Conservation (phyloP, 2,797 vertebrate genomes). For the Acanthornis magna region DNA sequence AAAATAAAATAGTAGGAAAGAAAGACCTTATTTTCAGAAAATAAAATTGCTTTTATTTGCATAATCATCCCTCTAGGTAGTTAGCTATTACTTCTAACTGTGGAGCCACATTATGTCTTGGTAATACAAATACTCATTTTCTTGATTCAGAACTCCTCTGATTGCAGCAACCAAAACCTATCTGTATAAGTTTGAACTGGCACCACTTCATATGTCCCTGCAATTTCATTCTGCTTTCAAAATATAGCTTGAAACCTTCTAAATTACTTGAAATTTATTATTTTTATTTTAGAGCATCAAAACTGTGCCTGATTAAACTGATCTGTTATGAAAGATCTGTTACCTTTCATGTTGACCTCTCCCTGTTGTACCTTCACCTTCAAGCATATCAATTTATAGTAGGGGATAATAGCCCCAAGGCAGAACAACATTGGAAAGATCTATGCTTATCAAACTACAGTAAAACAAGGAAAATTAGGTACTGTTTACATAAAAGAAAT, state of each 20-base stretch:
- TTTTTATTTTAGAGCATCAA: neutral
- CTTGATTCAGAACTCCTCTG: conserved; percentile 25
- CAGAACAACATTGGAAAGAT: neutral
- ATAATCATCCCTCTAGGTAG: conserved; percentile 27
- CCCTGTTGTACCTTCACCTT: neutral
- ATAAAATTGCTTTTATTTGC: conserved; percentile 28
- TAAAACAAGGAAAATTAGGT: neutral
- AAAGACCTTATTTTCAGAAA: conserved; percentile 9
- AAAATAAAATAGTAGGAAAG: neutral
- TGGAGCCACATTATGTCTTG: neutral
- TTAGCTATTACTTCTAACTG: conserved; percentile 33
- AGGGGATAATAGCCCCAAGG: neutral
- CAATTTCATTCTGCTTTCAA: neutral
- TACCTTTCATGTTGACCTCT: neutral
- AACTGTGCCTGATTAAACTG: neutral
- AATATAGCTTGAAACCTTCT: neutral
- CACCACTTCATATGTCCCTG: neutral
- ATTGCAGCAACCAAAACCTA: neutral
- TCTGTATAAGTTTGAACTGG: neutral
- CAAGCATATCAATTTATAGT: neutral
- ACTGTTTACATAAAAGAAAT: neutral
- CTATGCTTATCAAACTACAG: neutral
- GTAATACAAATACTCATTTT: conserved; percentile 48
- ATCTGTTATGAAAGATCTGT: neutral
- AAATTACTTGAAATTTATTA: neutral